phyloP scores from a whole-genome alignment of 2,113 vertebrate species.

The Danio rerio region GRCz12tu NC_133188.1:19132501-19133000 shows the following conservation, averaged over 20 bases:
- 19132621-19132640: constrained; percentile 60
- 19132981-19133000: not conserved
- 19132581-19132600: constrained; percentile 49
- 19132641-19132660: constrained; percentile 44
- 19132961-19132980: not conserved
- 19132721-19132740: constrained; percentile 81
- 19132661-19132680: constrained; percentile 55
- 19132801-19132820: constrained; percentile 68
- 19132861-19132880: constrained; percentile 69
- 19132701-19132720: constrained; percentile 73
- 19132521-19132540: not conserved
- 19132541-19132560: not conserved
- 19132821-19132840: constrained; percentile 71
- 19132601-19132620: constrained; percentile 57
- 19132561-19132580: constrained; percentile 25
- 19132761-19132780: constrained; percentile 77
- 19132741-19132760: constrained; percentile 77
- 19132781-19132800: constrained; percentile 72
- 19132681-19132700: constrained; percentile 62
- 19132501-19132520: not conserved
- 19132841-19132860: constrained; percentile 78
- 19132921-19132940: constrained; percentile 17
- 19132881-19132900: constrained; percentile 78
- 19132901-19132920: constrained; percentile 70
- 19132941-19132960: constrained; percentile 32